Conservation (phyloP, 2,113 vertebrate species). For the Peromyscus californicus region DNA sequence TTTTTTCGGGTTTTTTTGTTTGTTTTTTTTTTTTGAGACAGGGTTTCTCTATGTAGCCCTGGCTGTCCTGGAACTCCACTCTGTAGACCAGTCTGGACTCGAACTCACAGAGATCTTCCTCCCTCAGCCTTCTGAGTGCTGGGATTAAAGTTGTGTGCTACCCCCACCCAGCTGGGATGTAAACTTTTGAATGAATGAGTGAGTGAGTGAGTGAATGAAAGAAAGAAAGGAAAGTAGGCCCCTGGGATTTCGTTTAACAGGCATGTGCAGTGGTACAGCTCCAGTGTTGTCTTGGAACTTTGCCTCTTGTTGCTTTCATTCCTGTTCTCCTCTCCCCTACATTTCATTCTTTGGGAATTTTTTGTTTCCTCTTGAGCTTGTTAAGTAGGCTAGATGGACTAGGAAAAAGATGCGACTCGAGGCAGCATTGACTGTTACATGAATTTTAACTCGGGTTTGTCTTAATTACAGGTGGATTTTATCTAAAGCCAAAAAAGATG, state of each 20-base stretch:
- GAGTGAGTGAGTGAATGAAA: background rate
- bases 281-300: background rate
- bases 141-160: background rate
- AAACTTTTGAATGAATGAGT: background rate
- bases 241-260: background rate
- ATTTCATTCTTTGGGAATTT: slow-evolving; percentile 21
- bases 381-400: background rate
- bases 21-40: background rate
- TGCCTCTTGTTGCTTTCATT: background rate
- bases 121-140: background rate
- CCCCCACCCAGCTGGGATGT: background rate
- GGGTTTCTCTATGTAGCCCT: background rate
- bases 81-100: background rate
- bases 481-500: slow-evolving; percentile 98
- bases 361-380: background rate
- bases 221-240: background rate
- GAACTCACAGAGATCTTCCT: background rate
- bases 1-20: background rate
- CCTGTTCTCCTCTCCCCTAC: background rate
- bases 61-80: background rate
- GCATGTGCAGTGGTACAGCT: slow-evolving; percentile 6
- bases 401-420: background rate
- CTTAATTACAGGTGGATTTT: slow-evolving; percentile 93
- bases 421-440: background rate
- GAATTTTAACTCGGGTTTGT: slow-evolving; percentile 53